Evolutionary conservation across 2,797 vertebrate genomes (phyloP).

Genomic region (Muscicapa comitata): DNA sequence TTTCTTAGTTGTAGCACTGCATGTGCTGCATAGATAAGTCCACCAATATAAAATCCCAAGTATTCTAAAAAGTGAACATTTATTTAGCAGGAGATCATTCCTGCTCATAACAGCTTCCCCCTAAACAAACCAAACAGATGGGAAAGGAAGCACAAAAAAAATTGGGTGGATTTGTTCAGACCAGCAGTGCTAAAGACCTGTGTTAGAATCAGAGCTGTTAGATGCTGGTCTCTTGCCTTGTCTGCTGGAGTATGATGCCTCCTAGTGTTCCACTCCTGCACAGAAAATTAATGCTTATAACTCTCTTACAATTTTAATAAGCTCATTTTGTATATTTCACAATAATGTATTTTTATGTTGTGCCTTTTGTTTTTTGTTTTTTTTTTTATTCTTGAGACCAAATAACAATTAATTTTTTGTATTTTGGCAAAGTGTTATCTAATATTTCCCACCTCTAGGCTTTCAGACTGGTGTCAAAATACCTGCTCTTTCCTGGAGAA

Average conservation of each 20-base stretch:
- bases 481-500: neutral
- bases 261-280: neutral
- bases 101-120: neutral
- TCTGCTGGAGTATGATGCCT: neutral
- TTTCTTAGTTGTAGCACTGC: neutral
- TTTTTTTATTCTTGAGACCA: neutral
- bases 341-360: neutral
- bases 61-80: neutral
- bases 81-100: neutral
- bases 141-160: neutral
- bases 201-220: neutral
- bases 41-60: neutral
- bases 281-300: neutral
- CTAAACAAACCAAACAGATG: neutral
- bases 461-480: neutral
- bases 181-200: fast-evolving
- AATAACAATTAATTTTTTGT: neutral
- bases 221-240: neutral
- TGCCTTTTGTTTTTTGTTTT: neutral
- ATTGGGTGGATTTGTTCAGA: neutral
- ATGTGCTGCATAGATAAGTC: neutral
- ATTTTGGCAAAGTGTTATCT: neutral
- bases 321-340: neutral
- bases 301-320: neutral
- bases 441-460: neutral